phyloP scores from a whole-genome alignment of 30 jellyfish, hydroid and myxozoan species.

The Mastigias papua region DNA sequence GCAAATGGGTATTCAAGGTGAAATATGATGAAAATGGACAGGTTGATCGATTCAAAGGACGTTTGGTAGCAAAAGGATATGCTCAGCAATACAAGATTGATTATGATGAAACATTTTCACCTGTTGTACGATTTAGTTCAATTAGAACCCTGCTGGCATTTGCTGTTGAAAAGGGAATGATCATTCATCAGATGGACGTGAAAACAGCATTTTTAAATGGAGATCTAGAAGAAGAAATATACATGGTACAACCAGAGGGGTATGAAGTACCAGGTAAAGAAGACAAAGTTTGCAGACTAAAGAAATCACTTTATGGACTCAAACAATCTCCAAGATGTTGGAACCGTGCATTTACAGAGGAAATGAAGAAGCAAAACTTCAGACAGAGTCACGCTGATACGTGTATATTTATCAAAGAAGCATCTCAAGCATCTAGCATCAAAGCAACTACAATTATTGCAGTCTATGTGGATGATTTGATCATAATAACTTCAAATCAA shows the following conservation, averaged over 20 bases:
- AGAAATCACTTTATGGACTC: background rate
- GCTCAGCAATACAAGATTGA: background rate
- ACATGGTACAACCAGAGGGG: background rate
- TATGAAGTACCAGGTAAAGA: background rate
- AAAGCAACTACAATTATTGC: too few species aligned
- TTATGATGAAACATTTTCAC: background rate
- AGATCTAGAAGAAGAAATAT: background rate
- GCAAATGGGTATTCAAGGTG: too few species aligned
- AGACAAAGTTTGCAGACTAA: background rate
- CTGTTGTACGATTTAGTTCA: background rate
- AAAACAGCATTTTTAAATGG: background rate
- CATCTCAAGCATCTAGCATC: too few species aligned
- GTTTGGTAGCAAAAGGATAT: background rate
- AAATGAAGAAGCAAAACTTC: too few species aligned
- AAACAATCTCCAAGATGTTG: background rate
- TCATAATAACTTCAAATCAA: too few species aligned
- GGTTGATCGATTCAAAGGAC: background rate
- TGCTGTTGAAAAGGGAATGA: background rate
- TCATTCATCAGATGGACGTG: background rate
- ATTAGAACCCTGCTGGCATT: background rate
- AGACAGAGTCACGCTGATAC: too few species aligned
- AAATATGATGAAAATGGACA: background rate
- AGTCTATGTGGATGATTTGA: too few species aligned
- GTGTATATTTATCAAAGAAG: too few species aligned
- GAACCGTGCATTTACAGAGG: too few species aligned